Base-by-base conservation (phyloP, 2,888 invertebrate species). In the Leptinotarsa peninsularis region DNA sequence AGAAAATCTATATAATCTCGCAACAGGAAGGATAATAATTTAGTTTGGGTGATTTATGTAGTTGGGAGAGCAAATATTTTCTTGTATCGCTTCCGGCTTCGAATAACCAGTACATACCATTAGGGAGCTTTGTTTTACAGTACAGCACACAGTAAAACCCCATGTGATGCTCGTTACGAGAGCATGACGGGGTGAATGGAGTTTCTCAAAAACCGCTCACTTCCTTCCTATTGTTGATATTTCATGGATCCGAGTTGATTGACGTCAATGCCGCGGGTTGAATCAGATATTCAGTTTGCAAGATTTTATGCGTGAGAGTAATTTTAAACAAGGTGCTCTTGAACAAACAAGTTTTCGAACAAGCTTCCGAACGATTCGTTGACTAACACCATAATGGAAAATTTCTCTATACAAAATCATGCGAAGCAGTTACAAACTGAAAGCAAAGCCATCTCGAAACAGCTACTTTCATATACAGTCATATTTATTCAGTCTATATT, bases 21-120 rank as follows among this genome's bases (percentile, higher is more conserved):
- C 68, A 63, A 63, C 63, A 63, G 63, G 63, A 63, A 63, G 63
- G 63, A 63, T 63, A 63, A 63, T 63, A 63, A 63, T 63, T 63
- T 63, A 63, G 63, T 63, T 63, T 63, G 33, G 63, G 63, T 33
- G 63, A 63, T 63, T 63, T 63, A 63, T 63, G 43, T 63, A 33
- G 63, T 43, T 13, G 63, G 27, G 33, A 33, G 7, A 18, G 33
- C 33, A 63, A 63, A 43, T 43, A 63, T 63, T 63, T 43, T 63
- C 63, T 63, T 43, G 33, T 15, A 63, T 33, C 27, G 43, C 63
- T 63, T 63, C 33, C n/a, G 43, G 63, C 33, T 43, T 63, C 63
- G 43, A 43, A 63, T 63, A 63, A 23, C 58, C 23, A 58, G 58
- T 23, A 21, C 58, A 23, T 58, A 23, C 21, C 58, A 58, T 58